A percentile compares a stretch with the other conserved stretches of the same genome.
These are phyloP conservation scores for Spinibarbus caldwelli DNA, from an alignment of 2,797 vertebrate species.

Conservation along the genomic window DNA sequence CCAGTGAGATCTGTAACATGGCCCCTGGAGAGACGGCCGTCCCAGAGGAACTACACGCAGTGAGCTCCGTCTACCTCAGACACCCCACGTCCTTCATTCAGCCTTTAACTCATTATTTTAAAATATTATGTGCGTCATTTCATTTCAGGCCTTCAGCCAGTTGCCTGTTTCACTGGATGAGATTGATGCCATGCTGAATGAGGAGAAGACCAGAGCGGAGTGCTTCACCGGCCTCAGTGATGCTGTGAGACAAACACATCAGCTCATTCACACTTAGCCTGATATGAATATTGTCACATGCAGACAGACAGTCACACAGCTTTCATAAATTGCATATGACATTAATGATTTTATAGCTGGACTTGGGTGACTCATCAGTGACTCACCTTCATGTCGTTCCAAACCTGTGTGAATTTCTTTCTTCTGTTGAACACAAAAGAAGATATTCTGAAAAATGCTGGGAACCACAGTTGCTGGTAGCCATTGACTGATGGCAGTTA, in stretches of 20 bases:
- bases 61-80: constrained; percentile 65
- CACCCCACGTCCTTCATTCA: neutral
- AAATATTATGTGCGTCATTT: neutral
- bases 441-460: no score
- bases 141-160: constrained; percentile 84
- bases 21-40: constrained; percentile 70
- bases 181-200: constrained; percentile 90
- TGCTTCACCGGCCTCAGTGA: constrained; percentile 92
- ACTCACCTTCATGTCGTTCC: no score
- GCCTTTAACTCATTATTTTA: neutral
- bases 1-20: constrained; percentile 83
- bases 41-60: constrained; percentile 80
- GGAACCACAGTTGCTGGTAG: no score
- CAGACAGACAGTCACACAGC: no score
- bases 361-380: neutral
- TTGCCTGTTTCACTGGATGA: constrained; percentile 90
- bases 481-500: no score
- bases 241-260: constrained; percentile 73
- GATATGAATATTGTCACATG: no score
- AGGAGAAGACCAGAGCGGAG: constrained; percentile 89
- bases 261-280: neutral
- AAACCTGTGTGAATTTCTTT: no score
- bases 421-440: no score
- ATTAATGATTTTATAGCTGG: no score
- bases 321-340: no score